Conservation (phyloP, 2,113 vertebrate species). For the Saguinus midas region DNA sequence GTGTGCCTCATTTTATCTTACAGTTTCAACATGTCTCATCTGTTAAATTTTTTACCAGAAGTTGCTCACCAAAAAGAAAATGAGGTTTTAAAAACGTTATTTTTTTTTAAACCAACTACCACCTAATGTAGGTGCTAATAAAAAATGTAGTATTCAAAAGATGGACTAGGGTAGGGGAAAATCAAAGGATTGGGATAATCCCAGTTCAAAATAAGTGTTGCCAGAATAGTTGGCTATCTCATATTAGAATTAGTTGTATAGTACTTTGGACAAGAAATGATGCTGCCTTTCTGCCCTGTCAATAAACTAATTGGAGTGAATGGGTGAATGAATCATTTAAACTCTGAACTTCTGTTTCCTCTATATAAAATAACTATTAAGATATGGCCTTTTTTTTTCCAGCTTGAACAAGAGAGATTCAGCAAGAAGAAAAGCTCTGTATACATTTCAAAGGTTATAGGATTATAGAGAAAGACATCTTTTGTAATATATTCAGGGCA, state of each 20-base stretch:
- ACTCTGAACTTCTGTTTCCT: constrained; percentile 9
- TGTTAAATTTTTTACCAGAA: constrained; percentile 6
- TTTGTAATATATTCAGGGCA: constrained; percentile 62
- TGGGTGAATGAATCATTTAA: neutral
- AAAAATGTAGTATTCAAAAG: neutral
- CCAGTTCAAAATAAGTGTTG: neutral
- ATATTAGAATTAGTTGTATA: neutral
- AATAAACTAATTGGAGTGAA: neutral
- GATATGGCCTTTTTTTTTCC: neutral
- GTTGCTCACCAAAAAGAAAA: neutral
- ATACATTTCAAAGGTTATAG: constrained; percentile 60
- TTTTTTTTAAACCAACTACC: neutral
- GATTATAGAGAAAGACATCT: constrained; percentile 49
- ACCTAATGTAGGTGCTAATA: neutral
- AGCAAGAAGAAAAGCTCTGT: constrained; percentile 39
- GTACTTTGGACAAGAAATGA: neutral
- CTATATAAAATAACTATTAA: constrained; percentile 40
- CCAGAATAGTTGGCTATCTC: neutral
- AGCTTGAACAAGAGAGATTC: constrained; percentile 27
- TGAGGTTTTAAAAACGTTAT: neutral
- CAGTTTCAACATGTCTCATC: neutral
- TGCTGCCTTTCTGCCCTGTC: neutral
- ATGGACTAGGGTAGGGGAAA: too few relatives aligned
- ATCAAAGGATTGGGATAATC: neutral
- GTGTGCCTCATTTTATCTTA: neutral